Conservation (phyloP, 2,113 vertebrate genomes). For the Tinamus guttatus region DNA sequence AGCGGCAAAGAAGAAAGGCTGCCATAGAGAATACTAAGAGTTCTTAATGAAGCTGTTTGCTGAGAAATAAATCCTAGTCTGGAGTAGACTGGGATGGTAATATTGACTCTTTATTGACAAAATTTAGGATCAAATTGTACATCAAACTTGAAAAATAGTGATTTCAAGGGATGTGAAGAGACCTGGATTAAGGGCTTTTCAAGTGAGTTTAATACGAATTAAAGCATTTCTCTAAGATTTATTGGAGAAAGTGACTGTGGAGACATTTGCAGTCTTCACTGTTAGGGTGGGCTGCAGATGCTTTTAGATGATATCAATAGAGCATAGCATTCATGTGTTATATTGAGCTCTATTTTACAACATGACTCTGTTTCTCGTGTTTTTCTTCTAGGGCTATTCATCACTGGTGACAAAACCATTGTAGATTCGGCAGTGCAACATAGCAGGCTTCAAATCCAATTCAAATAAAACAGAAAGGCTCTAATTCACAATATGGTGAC, state of each 20-base stretch:
- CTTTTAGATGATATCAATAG: neutral
- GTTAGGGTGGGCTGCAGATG: neutral
- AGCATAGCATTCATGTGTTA: neutral
- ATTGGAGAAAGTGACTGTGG: neutral
- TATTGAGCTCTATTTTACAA: neutral
- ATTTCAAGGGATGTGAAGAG: neutral
- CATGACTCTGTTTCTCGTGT: neutral
- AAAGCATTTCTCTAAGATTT: neutral
- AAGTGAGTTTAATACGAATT: neutral
- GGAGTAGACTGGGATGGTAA: accelerated
- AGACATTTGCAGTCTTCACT: neutral
- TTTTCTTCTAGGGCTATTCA: neutral
- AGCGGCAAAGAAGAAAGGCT: neutral
- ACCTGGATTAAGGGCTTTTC: neutral
- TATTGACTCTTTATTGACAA: neutral
- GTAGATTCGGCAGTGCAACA: neutral
- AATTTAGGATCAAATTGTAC: neutral
- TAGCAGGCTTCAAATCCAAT: neutral
- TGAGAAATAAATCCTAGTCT: neutral
- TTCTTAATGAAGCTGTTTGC: neutral
- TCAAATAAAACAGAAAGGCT: neutral
- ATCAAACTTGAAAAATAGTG: neutral
- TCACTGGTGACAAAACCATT: neutral
- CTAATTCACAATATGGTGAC: neutral
- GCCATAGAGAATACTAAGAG: neutral